Evolutionary conservation across 2,888 invertebrate genomes (phyloP), one percentile per base, ranked within the genome.

Genomic region (Lasioglossum vierecki): DNA sequence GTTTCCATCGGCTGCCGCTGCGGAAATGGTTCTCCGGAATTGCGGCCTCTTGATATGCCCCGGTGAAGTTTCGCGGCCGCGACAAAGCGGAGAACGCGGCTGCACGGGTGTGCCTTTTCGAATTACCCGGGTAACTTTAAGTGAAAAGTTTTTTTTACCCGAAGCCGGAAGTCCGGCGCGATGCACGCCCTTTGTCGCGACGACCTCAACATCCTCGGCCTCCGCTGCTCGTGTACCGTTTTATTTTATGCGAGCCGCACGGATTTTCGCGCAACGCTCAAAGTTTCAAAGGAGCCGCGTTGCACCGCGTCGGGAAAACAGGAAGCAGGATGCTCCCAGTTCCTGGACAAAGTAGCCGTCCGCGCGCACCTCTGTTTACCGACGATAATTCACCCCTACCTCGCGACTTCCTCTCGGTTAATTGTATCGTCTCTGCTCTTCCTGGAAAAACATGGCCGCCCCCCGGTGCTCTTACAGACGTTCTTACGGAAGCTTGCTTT

Each of bases 41-140:
- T 70, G 46, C 75, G 35, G 26, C n/a, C 73, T 70, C 77, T 15
- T 46, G 74, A 63, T 78, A 74, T 5, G 77, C 57, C 75, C 57
- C 49, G 73, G 57, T 26, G 68, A 79, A 79, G 72, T 74, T 70
- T 82, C 22, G 35, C 73, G 13, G n/a, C 4, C 49, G 41, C 13
- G 63, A 72, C 46, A 49, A 81, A 72, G 49, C 44, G n/a, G 41
- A n/a, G 63, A 26, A 18, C 63, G 44, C 84, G 70, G 80, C 63
- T 84, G 60, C 53, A 46, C 75, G 77, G 75, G 80, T 30, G 66
- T 41, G 73, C 66, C 73, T 68, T 70, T 60, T 77, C 84, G 85
- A 83, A 83, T 85, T 80, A 85, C 30, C 63, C 68, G 76, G 49
- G 49, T 26, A 85, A 84, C 84, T 85, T 85, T 75, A 74, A 80